Percentiles rank a stretch among this genome's conserved stretches.
Conservation (phyloP, 2,888 invertebrate genomes). For the Luffia ferchaultella region DNA sequence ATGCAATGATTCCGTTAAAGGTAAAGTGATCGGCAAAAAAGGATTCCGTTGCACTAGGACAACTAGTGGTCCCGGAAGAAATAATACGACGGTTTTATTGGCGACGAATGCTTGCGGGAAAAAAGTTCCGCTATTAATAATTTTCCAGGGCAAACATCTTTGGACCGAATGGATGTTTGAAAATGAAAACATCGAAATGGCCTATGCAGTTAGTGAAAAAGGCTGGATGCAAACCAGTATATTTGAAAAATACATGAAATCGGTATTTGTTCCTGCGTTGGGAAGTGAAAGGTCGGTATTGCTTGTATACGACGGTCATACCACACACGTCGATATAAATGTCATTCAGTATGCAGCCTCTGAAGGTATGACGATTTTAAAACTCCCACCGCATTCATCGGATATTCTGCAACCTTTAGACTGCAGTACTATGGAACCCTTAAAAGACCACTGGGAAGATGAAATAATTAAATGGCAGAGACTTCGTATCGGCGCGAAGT, state of each 20-base stretch:
- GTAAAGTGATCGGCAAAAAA: conserved; percentile 15
- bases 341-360: conserved; percentile 1
- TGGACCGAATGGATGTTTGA: conserved; percentile 15
- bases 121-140: conserved; percentile 8
- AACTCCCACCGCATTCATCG: conserved; percentile 3
- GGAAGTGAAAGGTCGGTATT: conserved; percentile 8
- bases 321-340: not conserved
- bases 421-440: conserved; percentile 2
- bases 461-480: not conserved
- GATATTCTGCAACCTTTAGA: conserved; percentile 6
- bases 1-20: conserved; percentile 12
- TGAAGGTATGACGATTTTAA: conserved; percentile 2
- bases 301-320: conserved; percentile 1
- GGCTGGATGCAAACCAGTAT: conserved; percentile 21
- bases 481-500: not conserved
- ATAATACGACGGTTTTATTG: conserved; percentile 9
- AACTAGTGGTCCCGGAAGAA: conserved; percentile 7
- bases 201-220: conserved; percentile 20
- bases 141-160: conserved; percentile 10
- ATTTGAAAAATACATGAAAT: conserved; percentile 12
- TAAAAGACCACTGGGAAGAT: not conserved
- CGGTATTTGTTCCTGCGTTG: conserved; percentile 11
- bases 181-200: conserved; percentile 8
- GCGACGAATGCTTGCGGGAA: conserved; percentile 8
- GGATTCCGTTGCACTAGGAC: conserved; percentile 9